Base-by-base conservation (phyloP, 2,888 invertebrate genomes). In the Corythucha ciliata region DNA sequence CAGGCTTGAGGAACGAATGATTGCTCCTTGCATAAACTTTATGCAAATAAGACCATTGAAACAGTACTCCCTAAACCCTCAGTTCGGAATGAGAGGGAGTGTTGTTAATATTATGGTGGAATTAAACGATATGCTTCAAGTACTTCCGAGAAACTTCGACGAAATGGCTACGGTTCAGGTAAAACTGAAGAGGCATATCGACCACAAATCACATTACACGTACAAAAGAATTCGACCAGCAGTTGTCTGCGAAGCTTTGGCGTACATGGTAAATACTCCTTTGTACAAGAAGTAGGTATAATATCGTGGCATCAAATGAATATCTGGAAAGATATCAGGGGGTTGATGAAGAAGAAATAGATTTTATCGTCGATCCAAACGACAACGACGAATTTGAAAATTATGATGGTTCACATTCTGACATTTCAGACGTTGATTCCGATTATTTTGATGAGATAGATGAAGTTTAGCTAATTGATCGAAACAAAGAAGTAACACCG, bases 61-160 rank as follows among this genome's bases (percentile, higher is more conserved):
- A n/a, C n/a, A n/a, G n/a, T n/a, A n/a, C n/a, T n/a, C n/a, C 16
- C n/a, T 18, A 34, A 33, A 44, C 14, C 34, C 24, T 10, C 51
- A 51, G 12, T 36, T 25, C 8, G 20, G 26, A 1, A 26, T 51
- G 3, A 26, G 46, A 4, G 51, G 51, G 4, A 27, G 45, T 20
- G 44, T 51, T 2, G 51, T 51, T 3, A 51, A 51, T 51, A 20
- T 51, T 6, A 34, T 37, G 3, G 33, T 20, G 21, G 51, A 51
- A 16, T 34, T 51, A 4, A 20, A 20, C 4, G 34, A 44, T 34
- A 45, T 16, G 5, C 21, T 51, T 12, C 24, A 45, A 20, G n/a
- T 45, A 3, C 27, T 51, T 22, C 51, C 51, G 32, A 25, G 51
- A 14, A 21, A 25, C 7, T 44, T 44, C 14, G 29, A 47, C 20